phyloP scores from a whole-genome alignment of 2,888 invertebrate species.

The Chamaedrilus cognettii region DNA sequence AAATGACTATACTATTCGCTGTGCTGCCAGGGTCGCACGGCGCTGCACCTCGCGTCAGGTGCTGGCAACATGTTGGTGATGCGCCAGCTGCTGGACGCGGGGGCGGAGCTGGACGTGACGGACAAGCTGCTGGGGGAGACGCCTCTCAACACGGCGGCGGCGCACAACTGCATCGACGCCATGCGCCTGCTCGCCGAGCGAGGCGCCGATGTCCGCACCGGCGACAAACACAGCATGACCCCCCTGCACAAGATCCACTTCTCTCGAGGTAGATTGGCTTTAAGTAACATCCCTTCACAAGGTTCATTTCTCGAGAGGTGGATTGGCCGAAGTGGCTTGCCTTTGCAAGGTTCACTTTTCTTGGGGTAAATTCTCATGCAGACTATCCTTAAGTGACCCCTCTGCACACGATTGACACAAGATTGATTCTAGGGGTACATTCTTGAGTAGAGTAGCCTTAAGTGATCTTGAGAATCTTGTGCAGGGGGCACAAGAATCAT shows the following conservation, averaged over 20 bases:
- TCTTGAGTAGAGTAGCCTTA: too few species aligned
- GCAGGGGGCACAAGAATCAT: too few species aligned
- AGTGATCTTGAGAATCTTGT: too few species aligned
- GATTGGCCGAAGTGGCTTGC: too few species aligned
- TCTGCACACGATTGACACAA: too few species aligned
- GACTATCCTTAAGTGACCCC: too few species aligned
- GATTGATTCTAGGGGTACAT: too few species aligned
- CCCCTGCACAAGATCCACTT: slow-evolving; percentile 35
- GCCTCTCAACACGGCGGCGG: slow-evolving; percentile 42
- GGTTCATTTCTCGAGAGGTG: too few species aligned
- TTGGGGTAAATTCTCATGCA: too few species aligned
- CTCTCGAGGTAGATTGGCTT: background rate
- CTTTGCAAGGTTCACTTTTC: too few species aligned
- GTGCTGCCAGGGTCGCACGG: slow-evolving; percentile 19
- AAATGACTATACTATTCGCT: too few species aligned
- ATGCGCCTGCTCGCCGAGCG: slow-evolving; percentile 36
- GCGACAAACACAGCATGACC: slow-evolving; percentile 39
- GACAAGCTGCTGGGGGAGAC: slow-evolving; percentile 38
- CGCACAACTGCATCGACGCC: slow-evolving; percentile 33
- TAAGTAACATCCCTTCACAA: too few species aligned
- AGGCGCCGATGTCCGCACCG: slow-evolving; percentile 40
- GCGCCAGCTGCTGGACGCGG: slow-evolving; percentile 7
- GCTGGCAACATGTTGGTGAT: slow-evolving; percentile 19
- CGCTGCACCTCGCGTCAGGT: slow-evolving; percentile 26
- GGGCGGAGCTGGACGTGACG: slow-evolving; percentile 23